Conservation (phyloP, 1,140 invertebrate genomes). For the Panonychus citri region DNA sequence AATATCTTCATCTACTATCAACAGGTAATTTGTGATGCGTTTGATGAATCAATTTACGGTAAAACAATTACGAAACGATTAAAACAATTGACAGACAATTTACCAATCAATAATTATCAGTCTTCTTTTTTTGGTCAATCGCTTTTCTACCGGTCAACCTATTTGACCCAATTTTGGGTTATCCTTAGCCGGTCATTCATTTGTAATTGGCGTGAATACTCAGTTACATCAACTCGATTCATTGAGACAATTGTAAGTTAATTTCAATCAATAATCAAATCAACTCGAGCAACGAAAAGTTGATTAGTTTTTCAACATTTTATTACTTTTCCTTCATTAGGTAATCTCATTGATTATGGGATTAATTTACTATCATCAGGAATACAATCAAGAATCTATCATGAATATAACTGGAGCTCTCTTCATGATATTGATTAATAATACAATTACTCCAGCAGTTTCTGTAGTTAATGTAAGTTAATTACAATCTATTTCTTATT, state of each 20-base stretch:
- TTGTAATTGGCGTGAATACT: slow-evolving; percentile 61
- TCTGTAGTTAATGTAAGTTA: slow-evolving; percentile 58
- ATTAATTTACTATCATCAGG: slow-evolving; percentile 63
- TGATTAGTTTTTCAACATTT: not conserved
- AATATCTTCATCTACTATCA: too few species aligned
- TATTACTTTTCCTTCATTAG: slow-evolving; percentile 24
- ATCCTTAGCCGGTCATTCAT: slow-evolving; percentile 76
- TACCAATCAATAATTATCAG: not conserved
- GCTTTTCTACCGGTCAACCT: slow-evolving; percentile 35
- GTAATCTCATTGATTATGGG: slow-evolving; percentile 64
- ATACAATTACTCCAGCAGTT: slow-evolving; percentile 77
- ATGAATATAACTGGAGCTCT: slow-evolving; percentile 91
- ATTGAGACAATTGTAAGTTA: slow-evolving; percentile 61
- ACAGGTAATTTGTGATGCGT: slow-evolving; percentile 26
- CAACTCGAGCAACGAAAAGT: not conserved
- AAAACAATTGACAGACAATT: not conserved
- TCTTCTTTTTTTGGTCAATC: not conserved
- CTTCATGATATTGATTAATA: slow-evolving; percentile 72
- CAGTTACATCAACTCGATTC: slow-evolving; percentile 60
- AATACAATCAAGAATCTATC: slow-evolving; percentile 57
- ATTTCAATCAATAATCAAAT: not conserved
- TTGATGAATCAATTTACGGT: not conserved
- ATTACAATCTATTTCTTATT: slow-evolving; percentile 2
- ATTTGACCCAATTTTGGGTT: slow-evolving; percentile 63
- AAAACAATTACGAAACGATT: not conserved